phyloP scores from a whole-genome alignment of 2,888 invertebrate genomes.

The Thyatira batis region DNA sequence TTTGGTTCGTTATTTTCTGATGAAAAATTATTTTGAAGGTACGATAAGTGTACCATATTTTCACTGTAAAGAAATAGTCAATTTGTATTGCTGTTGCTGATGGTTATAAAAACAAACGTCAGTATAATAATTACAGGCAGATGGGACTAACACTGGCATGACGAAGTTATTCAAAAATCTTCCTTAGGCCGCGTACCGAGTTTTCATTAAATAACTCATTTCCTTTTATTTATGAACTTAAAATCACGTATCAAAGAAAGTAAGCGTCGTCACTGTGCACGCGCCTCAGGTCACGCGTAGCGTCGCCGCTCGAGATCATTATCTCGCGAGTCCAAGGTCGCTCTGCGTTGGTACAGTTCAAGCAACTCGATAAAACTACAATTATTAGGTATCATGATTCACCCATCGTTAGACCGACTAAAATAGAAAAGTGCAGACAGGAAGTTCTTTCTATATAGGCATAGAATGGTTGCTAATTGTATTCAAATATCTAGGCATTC shows the following conservation, averaged over 20 bases:
- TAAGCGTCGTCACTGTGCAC: slow-evolving; percentile 16
- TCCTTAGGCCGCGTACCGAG: too few species aligned
- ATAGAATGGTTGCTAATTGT: too few species aligned
- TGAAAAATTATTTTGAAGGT: too few species aligned
- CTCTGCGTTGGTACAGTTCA: slow-evolving; percentile 20
- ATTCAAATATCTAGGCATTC: too few species aligned
- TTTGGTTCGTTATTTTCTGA: not conserved
- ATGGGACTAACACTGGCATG: too few species aligned
- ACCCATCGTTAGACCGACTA: not conserved
- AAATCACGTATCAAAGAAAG: not conserved
- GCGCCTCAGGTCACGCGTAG: slow-evolving; percentile 27
- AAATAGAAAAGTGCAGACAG: not conserved
- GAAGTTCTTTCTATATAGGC: not conserved
- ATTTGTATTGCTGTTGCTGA: too few species aligned
- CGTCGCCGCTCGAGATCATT: slow-evolving; percentile 33
- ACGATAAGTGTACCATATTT: too few species aligned
- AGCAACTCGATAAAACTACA: slow-evolving; percentile 15
- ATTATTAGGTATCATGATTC: slow-evolving; percentile 21
- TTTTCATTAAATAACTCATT: not conserved
- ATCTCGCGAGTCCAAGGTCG: slow-evolving; percentile 44
- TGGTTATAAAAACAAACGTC: too few species aligned
- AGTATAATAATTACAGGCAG: too few species aligned
- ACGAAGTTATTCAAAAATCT: too few species aligned
- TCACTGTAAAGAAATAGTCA: too few species aligned
- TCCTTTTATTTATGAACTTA: not conserved